phyloP scores from a whole-genome alignment of 2,797 vertebrate genomes.

The Rousettus madagascariensis region DNA sequence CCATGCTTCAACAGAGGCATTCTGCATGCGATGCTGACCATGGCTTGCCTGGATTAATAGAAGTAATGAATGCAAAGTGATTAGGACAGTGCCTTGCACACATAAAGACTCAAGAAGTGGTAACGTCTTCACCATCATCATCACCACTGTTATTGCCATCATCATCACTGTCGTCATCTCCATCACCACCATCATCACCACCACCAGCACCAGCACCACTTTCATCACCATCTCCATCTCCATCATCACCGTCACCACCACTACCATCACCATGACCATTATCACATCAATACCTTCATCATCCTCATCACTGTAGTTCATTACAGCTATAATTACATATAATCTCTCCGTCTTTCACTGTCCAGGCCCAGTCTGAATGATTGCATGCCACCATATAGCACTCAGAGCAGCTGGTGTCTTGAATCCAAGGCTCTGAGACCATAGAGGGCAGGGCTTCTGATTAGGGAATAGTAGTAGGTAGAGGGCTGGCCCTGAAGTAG shows the following conservation, averaged over 20 bases:
- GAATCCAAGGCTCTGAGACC: too few relatives aligned
- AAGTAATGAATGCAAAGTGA: accelerated
- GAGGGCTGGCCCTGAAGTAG: too few relatives aligned
- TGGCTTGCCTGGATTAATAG: background rate
- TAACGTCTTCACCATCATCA: accelerated
- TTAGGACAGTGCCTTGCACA: background rate
- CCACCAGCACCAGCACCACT: background rate
- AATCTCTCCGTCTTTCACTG: background rate
- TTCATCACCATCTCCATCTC: too few relatives aligned
- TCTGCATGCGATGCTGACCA: background rate
- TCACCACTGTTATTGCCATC: too few relatives aligned
- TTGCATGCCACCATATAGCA: accelerated
- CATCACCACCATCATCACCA: accelerated
- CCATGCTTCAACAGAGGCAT: accelerated
- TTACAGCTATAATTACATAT: background rate
- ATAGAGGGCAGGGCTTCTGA: accelerated
- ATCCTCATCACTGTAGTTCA: accelerated
- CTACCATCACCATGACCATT: accelerated
- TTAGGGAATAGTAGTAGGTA: too few relatives aligned
- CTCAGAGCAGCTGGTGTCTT: background rate
- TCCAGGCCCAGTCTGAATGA: too few relatives aligned
- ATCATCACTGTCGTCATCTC: too few relatives aligned
- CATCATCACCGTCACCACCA: accelerated
- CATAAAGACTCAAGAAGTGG: background rate
- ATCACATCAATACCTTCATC: accelerated